Percentiles rank a stretch among this genome's conserved stretches.
Evolutionary conservation across 2,113 vertebrate genomes (phyloP).

Genomic region (Melanerpes aurifrons): DNA sequence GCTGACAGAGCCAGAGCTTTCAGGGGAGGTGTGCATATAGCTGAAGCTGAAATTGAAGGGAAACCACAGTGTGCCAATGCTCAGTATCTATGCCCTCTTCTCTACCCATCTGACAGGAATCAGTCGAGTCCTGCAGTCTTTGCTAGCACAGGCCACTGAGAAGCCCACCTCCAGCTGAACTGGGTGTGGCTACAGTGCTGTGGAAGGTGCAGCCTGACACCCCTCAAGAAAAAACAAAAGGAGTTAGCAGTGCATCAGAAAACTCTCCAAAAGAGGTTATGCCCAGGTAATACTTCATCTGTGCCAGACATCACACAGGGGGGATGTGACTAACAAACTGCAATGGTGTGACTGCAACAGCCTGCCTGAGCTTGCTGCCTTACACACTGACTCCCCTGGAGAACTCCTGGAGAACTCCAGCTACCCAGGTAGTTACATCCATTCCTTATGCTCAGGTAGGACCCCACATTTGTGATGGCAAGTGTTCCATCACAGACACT

Average conservation of each 20-base stretch:
- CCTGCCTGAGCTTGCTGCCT: not conserved
- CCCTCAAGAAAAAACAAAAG: not conserved
- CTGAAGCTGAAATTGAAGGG: not conserved
- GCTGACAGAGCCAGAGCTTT: not conserved
- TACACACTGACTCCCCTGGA: rapidly evolving
- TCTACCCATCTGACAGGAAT: not conserved
- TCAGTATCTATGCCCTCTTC: not conserved
- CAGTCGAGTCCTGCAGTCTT: not conserved
- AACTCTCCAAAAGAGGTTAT: not conserved
- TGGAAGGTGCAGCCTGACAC: not conserved
- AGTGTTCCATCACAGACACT: not conserved
- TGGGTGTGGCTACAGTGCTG: not conserved
- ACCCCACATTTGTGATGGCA: not conserved
- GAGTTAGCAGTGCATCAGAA: not conserved
- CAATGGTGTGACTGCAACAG: not conserved
- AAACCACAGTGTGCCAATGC: not conserved
- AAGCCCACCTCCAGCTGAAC: not conserved
- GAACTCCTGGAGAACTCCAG: not conserved
- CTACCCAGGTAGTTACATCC: not conserved
- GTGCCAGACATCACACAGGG: not conserved
- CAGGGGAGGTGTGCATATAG: not conserved
- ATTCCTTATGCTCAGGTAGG: not conserved
- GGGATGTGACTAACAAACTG: no score
- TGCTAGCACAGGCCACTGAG: not conserved
- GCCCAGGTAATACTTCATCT: no score